Percentiles rank a stretch among this genome's conserved stretches.
phyloP scores from a whole-genome alignment of 2,113 vertebrate species.

The Emydura subglobosa region DNA sequence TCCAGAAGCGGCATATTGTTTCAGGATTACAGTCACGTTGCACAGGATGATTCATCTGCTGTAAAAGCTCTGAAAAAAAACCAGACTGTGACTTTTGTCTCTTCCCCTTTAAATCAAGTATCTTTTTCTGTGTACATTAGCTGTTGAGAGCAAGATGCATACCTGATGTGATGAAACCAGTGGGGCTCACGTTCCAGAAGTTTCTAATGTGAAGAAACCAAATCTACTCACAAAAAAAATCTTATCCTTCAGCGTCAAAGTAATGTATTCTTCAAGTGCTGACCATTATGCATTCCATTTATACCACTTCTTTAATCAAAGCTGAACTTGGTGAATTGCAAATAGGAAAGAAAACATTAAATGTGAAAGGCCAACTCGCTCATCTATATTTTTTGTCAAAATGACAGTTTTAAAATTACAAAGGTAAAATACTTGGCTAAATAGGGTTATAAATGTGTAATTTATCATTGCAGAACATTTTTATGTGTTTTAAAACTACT shows the following conservation, averaged over 20 bases:
- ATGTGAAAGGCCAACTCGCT: constrained; percentile 82
- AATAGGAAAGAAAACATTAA: constrained; percentile 83
- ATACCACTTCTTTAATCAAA: constrained; percentile 82
- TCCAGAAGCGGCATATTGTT: constrained; percentile 36
- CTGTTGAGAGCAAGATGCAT: constrained; percentile 35
- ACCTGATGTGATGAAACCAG: constrained; percentile 55
- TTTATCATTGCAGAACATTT: constrained; percentile 81
- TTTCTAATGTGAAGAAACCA: constrained; percentile 71
- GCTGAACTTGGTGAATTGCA: constrained; percentile 79
- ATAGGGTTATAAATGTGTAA: constrained; percentile 82
- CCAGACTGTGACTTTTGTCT: constrained; percentile 45
- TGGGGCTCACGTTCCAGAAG: constrained; percentile 38
- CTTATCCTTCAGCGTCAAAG: constrained; percentile 51
- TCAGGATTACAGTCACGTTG: constrained; percentile 11
- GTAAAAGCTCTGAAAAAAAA: constrained; percentile 30
- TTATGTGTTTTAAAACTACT: constrained; percentile 78
- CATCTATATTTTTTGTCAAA: constrained; percentile 85
- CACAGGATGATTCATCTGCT: neutral
- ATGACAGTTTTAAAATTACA: constrained; percentile 85
- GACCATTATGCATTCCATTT: constrained; percentile 71
- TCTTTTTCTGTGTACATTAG: constrained; percentile 48
- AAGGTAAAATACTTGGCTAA: constrained; percentile 82
- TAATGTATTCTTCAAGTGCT: constrained; percentile 70
- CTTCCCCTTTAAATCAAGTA: constrained; percentile 60
- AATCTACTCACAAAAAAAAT: constrained; percentile 66